Percentiles rank a stretch among this genome's conserved stretches.
phyloP scores from a whole-genome alignment of 2,888 invertebrate species.

The Schrankia costaestrigalis region DNA sequence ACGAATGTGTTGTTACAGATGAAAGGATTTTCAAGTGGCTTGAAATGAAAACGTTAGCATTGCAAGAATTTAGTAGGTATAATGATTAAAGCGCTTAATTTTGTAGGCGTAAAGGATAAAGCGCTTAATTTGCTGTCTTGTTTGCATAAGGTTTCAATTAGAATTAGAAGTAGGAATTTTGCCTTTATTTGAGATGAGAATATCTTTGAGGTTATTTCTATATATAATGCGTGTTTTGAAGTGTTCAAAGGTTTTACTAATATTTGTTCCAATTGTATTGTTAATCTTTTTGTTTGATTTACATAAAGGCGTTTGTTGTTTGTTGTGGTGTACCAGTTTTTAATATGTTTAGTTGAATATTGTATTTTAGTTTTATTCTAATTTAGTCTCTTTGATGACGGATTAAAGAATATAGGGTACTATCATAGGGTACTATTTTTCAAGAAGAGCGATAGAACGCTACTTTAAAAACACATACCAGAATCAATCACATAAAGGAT shows the following conservation, averaged over 20 bases:
- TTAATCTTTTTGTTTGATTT: no score
- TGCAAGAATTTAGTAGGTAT: slow-evolving; percentile 5
- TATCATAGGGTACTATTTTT: no score
- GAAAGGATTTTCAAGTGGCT: slow-evolving; percentile 11
- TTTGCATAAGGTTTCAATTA: slow-evolving; percentile 20
- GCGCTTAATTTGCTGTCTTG: slow-evolving; percentile 17
- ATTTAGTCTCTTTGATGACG: no score
- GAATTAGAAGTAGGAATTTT: slow-evolving; percentile 12
- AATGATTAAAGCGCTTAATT: slow-evolving; percentile 20
- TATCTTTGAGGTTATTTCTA: slow-evolving; percentile 1
- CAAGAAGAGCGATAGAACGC: no score
- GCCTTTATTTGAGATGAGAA: slow-evolving; percentile 9
- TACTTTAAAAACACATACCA: no score
- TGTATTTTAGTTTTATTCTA: no score
- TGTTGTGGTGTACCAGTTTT: no score
- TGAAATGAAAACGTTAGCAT: slow-evolving; percentile 11
- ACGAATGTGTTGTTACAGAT: slow-evolving; percentile 12
- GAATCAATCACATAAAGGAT: no score
- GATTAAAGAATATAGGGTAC: no score
- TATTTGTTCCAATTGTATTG: no score
- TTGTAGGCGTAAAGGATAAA: slow-evolving; percentile 14
- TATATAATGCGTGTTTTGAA: not conserved
- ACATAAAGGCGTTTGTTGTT: no score
- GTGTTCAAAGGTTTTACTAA: slow-evolving; percentile 1
- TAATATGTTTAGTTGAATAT: no score